Percentiles rank a stretch among this genome's conserved stretches.
These are phyloP conservation scores for Yponomeuta plumbellus DNA, from an alignment of 2,888 invertebrate species.

Conservation along the genomic window DNA sequence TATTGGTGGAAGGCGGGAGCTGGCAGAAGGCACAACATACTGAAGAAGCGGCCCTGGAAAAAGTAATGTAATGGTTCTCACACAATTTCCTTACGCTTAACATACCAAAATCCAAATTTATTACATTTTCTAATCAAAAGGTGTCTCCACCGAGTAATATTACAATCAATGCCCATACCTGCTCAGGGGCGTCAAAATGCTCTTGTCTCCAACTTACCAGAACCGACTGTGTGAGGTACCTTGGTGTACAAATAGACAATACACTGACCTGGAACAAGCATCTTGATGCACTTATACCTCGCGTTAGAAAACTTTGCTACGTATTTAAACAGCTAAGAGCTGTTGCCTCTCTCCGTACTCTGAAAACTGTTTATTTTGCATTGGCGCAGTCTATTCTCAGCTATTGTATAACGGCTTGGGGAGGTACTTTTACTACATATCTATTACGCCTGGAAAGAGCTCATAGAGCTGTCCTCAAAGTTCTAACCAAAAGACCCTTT, in stretches of 20 bases:
- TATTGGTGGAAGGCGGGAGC: not conserved
- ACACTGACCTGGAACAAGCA: not conserved
- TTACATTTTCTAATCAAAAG: not conserved
- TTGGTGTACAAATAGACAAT: not conserved
- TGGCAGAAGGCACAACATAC: not conserved
- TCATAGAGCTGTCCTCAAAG: conserved; percentile 5
- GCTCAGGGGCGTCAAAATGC: not conserved
- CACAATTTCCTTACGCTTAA: not conserved
- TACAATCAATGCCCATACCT: not conserved
- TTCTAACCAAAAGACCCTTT: not conserved
- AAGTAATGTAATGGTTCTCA: not conserved
- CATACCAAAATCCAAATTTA: too few relatives aligned
- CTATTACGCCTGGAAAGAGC: not conserved
- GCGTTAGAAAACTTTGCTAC: too few relatives aligned
- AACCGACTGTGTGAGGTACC: too few relatives aligned
- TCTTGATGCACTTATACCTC: not conserved
- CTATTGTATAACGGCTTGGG: too few relatives aligned
- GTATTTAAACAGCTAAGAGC: too few relatives aligned
- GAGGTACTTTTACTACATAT: not conserved
- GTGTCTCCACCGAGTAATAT: not conserved
- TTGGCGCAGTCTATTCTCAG: too few relatives aligned
- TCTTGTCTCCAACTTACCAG: not conserved
- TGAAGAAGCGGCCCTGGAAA: not conserved
- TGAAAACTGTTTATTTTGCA: too few relatives aligned
- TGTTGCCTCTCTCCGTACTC: too few relatives aligned